A percentile compares a stretch with the other conserved stretches of the same genome.
phyloP scores from a whole-genome alignment of 2,888 invertebrate species.

The Drosophila cyrtoloma region DNA sequence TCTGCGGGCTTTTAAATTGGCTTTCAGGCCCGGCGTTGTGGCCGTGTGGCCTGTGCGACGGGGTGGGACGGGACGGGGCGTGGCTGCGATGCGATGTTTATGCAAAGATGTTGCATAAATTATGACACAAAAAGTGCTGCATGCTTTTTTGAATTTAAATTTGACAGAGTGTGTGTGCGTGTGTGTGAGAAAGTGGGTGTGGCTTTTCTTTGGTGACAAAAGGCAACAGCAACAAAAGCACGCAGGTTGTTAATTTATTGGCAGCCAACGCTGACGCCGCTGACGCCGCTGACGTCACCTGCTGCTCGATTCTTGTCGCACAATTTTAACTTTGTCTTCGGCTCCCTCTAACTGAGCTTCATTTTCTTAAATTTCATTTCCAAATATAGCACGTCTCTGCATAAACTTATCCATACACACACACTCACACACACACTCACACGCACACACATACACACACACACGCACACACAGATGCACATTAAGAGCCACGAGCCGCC shows the following conservation, averaged over 20 bases:
- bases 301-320: constrained; percentile 10
- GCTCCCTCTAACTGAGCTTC: constrained; percentile 19
- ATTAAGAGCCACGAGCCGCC: constrained; percentile 18
- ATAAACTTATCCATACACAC: constrained; percentile 14
- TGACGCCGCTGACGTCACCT: constrained; percentile 48
- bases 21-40: constrained; percentile 28
- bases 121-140: constrained; percentile 60
- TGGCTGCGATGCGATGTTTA: constrained; percentile 42
- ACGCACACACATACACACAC: background rate
- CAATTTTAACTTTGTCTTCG: constrained; percentile 23
- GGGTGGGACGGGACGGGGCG: background rate
- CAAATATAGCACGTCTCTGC: constrained; percentile 69
- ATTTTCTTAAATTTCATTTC: constrained; percentile 73
- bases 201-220: constrained; percentile 39
- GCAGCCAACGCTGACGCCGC: constrained; percentile 28
- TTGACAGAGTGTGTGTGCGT: constrained; percentile 19
- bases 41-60: background rate
- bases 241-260: constrained; percentile 48
- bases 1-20: constrained; percentile 43
- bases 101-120: constrained; percentile 61
- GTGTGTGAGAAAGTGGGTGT: constrained; percentile 37
- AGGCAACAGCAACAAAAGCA: constrained; percentile 30
- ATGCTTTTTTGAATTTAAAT: constrained; percentile 63
- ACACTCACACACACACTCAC: background rate
- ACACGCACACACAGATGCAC: background rate